Evolutionary conservation across 2,113 vertebrate genomes (phyloP).

Genomic region (Poecilia latipinna): DNA sequence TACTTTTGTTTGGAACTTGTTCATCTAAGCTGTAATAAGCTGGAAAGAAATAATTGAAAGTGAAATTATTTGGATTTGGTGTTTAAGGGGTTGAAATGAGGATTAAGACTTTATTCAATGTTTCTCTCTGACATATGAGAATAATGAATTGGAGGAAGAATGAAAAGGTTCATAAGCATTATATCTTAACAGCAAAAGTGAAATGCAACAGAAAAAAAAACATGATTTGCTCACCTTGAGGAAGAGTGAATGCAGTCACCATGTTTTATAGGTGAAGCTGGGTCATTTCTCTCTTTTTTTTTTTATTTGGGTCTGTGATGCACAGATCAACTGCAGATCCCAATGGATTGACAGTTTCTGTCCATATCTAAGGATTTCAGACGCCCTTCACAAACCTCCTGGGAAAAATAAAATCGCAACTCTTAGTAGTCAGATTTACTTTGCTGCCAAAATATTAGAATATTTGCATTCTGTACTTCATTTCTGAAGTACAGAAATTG

Average conservation of each 20-base stretch:
- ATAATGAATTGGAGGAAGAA: not conserved
- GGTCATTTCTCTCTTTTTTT: not conserved
- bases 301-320: not conserved
- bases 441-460: no score
- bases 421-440: not conserved
- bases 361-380: no score
- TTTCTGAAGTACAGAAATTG: no score
- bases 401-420: not conserved
- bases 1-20: no score
- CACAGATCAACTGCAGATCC: not conserved
- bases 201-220: not conserved
- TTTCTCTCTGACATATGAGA: not conserved
- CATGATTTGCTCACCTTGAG: not conserved
- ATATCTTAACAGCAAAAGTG: not conserved
- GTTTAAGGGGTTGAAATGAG: no score
- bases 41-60: no score
- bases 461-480: no score
- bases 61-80: not conserved
- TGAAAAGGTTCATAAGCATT: not conserved
- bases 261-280: not conserved
- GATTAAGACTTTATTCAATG: not conserved
- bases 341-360: no score
- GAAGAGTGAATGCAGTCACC: not conserved
- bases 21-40: no score
- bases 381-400: not conserved